Conservation (phyloP, 2,888 invertebrate genomes). For the Globia sparganii region DNA sequence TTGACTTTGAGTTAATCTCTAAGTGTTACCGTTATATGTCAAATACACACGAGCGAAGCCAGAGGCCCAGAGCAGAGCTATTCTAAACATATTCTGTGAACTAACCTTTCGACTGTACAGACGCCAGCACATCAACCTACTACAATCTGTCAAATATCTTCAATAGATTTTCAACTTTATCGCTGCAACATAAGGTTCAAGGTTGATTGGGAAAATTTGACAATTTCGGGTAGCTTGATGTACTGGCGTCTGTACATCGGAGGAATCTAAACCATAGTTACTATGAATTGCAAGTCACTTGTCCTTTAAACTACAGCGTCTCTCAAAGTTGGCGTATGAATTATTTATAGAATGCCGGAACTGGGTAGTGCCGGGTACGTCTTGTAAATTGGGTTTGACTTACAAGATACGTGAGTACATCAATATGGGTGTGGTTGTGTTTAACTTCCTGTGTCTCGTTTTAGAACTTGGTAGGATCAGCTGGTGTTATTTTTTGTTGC, state of each 20-base stretch:
- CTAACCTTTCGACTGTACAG: background rate
- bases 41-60: background rate
- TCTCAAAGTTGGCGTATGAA: constrained; percentile 57
- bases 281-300: constrained; percentile 51
- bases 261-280: constrained; percentile 38
- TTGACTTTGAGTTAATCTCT: background rate
- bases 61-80: background rate
- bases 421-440: constrained; percentile 39
- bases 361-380: constrained; percentile 28
- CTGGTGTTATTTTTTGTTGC: background rate
- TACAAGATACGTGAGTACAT: constrained; percentile 48
- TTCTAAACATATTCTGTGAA: constrained; percentile 7
- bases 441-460: constrained; percentile 9
- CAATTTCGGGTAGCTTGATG: no score
- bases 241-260: background rate
- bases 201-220: no score
- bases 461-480: background rate
- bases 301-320: constrained; percentile 60
- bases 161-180: no score
- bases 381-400: constrained; percentile 59
- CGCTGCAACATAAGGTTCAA: no score
- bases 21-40: no score
- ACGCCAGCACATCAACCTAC: no score
- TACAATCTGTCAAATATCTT: no score
- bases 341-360: constrained; percentile 56